Conservation (phyloP, 2,797 vertebrate genomes). For the Takifugu rubripes region DNA sequence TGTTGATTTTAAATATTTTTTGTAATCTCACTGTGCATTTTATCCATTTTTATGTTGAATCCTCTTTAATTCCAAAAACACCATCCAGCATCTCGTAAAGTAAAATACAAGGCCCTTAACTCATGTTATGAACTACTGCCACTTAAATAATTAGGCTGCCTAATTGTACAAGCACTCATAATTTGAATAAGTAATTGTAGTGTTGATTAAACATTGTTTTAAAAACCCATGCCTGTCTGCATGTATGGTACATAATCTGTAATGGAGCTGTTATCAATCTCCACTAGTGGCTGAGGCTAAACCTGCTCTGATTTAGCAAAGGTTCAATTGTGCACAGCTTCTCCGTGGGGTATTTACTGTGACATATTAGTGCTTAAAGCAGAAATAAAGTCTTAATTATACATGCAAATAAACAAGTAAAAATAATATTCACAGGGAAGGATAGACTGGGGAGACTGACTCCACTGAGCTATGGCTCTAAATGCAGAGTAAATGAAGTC, state of each 20-base stretch:
- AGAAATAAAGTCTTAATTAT: constrained; percentile 6
- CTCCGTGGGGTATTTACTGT: constrained; percentile 7
- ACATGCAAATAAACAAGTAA: constrained; percentile 1
- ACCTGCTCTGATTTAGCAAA: constrained; percentile 15
- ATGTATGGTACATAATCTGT: neutral
- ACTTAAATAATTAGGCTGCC: constrained; percentile 37
- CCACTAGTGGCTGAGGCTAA: constrained; percentile 14
- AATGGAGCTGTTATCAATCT: constrained; percentile 7
- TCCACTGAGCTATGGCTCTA: too few relatives aligned
- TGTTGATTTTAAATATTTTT: too few relatives aligned
- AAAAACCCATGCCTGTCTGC: neutral
- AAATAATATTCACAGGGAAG: neutral
- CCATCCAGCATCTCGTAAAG: constrained; percentile 24
- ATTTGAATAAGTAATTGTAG: constrained; percentile 31
- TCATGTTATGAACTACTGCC: constrained; percentile 25
- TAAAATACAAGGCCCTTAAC: constrained; percentile 29
- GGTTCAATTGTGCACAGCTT: neutral
- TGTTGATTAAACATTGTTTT: constrained; percentile 30
- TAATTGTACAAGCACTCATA: constrained; percentile 26
- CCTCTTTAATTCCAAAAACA: neutral
- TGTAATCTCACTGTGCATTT: too few relatives aligned
- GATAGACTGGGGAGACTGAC: too few relatives aligned
- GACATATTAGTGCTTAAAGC: constrained; percentile 7
- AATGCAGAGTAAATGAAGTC: too few relatives aligned
- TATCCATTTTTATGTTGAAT: neutral